Base-by-base conservation (phyloP, 2,888 invertebrate genomes). In the Trachelus tabidus region DNA sequence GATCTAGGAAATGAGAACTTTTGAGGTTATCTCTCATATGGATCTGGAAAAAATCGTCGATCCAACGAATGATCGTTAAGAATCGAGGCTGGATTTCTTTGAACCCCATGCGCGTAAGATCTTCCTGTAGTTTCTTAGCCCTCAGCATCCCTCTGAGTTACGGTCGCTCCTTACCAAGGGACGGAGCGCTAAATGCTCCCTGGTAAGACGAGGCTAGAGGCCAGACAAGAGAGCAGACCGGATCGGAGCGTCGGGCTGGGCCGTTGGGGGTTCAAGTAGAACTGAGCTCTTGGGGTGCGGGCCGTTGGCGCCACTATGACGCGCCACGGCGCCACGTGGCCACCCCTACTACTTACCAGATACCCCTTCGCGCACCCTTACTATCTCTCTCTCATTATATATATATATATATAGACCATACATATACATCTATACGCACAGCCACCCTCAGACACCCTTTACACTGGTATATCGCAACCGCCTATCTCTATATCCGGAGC, bases 261-360 rank as follows among this genome's bases (percentile, higher is more conserved):
- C 85, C 84, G 86, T 81, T 75, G 79, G 86, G 85, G 85, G 85
- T 84, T 84, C 84, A 83, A 85, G 85, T 84, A 85, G 85, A 86
- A 89, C 88, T 87, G 86, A 85, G 85, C 84, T 83, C 87, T 82
- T 84, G 83, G 86, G 85, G 83, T 83, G 87, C 85, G 89, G 86
- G 86, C 85, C 83, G 84, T 84, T 87, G 91, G 91, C 91, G 91
- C 91, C 91, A 87, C 86, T 84, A 87, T 87, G 91, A 86, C 91
- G 91, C 91, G 91, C 89, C 91, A 87, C 88, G 90, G 90, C 90
- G 90, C 91, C 90, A 89, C 90, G 90, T 90, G 90, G 89, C 89
- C 90, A 91, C 88, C 87, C 84, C 85, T 79, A 73, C 86, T 83
- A 82, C 82, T 81, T 77, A 79, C 77, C 76, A 33, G 69, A 68